Percentiles rank a stretch among this genome's conserved stretches.
Conservation (phyloP, 2,797 vertebrate genomes). For the Acridotheres tristis region DNA sequence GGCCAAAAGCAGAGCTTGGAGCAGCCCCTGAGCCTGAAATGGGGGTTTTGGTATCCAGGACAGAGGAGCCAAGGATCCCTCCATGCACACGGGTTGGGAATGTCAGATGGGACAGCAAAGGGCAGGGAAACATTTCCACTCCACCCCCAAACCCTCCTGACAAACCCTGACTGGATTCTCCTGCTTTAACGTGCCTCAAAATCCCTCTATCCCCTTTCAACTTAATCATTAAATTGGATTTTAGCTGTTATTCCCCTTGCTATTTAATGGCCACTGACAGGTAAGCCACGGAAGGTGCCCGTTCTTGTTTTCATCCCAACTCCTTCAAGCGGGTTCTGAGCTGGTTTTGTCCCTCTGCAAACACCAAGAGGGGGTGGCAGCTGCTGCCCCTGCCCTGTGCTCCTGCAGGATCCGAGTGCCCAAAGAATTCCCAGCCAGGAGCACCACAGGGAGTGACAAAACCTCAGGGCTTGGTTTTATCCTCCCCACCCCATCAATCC, state of each 20-base stretch:
- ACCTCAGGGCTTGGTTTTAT: background rate
- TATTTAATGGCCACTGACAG: background rate
- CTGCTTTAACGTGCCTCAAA: background rate
- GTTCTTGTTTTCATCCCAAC: background rate
- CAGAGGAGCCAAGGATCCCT: no score
- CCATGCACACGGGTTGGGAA: rapidly evolving
- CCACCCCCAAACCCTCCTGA: background rate
- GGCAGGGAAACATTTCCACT: background rate
- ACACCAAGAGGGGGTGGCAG: background rate
- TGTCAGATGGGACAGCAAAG: background rate
- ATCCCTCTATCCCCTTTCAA: background rate
- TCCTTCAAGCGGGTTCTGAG: background rate
- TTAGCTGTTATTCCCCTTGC: background rate
- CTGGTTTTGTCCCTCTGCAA: background rate
- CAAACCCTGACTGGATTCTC: background rate
- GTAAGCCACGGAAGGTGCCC: background rate
- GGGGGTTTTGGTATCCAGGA: background rate
- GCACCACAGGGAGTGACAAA: background rate
- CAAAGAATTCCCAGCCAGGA: background rate
- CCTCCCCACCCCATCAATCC: background rate
- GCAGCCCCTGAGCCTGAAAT: background rate
- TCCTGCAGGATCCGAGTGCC: background rate
- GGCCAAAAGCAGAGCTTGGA: background rate
- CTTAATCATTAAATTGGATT: rapidly evolving
- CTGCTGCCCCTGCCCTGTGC: background rate